Evolutionary conservation across 2,113 vertebrate genomes (phyloP).

Genomic region (Camelus bactrianus): DNA sequence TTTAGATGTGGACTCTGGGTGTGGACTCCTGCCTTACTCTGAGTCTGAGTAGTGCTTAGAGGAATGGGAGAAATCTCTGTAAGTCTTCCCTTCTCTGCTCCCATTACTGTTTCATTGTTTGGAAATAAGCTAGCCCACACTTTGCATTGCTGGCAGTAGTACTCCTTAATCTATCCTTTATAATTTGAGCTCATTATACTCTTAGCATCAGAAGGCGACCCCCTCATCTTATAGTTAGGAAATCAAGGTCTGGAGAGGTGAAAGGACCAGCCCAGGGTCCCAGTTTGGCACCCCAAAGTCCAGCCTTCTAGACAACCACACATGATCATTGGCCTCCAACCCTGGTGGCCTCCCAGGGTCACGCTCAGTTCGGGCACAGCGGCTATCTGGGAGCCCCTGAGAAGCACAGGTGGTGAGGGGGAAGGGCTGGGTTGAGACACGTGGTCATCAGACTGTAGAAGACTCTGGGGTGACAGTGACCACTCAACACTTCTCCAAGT

Average conservation of each 20-base stretch:
- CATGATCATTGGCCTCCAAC: not conserved
- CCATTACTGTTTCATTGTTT: not conserved
- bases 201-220: not conserved
- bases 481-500: not conserved
- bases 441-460: not conserved
- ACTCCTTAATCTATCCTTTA: not conserved
- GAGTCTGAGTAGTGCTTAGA: not conserved
- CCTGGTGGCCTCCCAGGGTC: not conserved
- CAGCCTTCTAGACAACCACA: not conserved
- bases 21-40: not conserved
- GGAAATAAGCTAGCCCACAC: not conserved
- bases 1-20: not conserved
- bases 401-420: no score
- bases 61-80: not conserved
- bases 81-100: not conserved
- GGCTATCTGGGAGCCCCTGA: not conserved
- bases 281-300: not conserved
- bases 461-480: not conserved
- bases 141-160: not conserved
- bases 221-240: not conserved
- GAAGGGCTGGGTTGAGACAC: not conserved
- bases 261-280: not conserved
- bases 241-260: not conserved
- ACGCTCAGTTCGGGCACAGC: not conserved
- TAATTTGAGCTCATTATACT: not conserved